Evolutionary conservation across 2,113 vertebrate species (phyloP).

Genomic region (Craseonycteris thonglongyai): DNA sequence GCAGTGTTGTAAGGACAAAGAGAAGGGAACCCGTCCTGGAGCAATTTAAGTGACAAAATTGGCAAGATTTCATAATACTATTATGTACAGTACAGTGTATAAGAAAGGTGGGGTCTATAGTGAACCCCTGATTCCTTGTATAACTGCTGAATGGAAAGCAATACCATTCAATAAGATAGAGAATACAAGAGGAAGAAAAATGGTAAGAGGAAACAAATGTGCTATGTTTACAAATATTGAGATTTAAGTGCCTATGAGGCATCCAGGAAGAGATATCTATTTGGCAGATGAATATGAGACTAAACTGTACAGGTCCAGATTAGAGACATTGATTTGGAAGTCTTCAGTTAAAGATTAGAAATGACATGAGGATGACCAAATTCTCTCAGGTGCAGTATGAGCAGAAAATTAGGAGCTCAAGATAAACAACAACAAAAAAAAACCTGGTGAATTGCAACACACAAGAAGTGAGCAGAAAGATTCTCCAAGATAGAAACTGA

Average conservation of each 20-base stretch:
- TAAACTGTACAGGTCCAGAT: neutral
- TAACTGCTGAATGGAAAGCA: neutral
- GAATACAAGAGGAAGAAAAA: neutral
- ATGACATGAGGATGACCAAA: neutral
- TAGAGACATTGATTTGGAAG: neutral
- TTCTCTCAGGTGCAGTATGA: neutral
- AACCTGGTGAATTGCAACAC: neutral
- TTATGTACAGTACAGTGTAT: neutral
- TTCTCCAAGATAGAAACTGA: neutral
- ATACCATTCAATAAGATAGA: neutral
- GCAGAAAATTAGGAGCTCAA: neutral
- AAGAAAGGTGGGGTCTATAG: neutral
- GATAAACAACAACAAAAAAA: too few species aligned
- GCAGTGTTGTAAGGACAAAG: neutral
- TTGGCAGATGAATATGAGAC: neutral
- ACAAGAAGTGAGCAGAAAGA: neutral
- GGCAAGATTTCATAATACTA: neutral
- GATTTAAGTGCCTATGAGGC: neutral
- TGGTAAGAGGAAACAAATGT: neutral
- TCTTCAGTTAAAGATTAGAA: neutral
- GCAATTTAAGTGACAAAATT: neutral
- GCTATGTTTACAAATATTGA: neutral
- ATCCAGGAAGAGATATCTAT: neutral
- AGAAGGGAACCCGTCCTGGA: neutral
- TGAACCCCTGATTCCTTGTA: neutral